Evolutionary conservation across 2,797 vertebrate species (phyloP), one percentile per base, ranked within the genome.

Genomic region (Betta splendens): DNA sequence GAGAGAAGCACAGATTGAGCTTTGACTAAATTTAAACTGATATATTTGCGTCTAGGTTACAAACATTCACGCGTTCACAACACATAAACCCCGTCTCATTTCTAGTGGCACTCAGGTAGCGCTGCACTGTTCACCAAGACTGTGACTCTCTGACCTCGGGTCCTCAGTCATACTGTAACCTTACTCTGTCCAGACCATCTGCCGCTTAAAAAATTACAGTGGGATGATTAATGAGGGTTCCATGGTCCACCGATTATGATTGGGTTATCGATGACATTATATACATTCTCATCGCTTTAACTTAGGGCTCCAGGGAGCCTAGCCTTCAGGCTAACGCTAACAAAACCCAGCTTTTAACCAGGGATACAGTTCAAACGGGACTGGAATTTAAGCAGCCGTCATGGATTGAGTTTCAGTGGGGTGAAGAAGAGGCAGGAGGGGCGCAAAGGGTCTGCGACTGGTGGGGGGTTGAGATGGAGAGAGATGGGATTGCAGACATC

Each of bases 341-440:
- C 80, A 82, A 85, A 87, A 72, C 55, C 80, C 48, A 49, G 83
- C 89, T 91, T 90, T 90, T 87, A 90, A 81, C 44, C 2, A 18
- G 31, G 81, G 86, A 90, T 89, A 83, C 85, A 84, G 84, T 91
- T 90, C 85, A 89, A 88, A 84, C 78, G 0, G 75, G 78, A 47
- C 81, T 73, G 86, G 76, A 87, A 83, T 81, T 57, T 75, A 72
- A 74, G 80, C 71, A 55, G 56, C 49, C 35, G 64, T 47, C 53
- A 74, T 75, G 75, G 91, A 85, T 94, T 89, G 91, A 76, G 81
- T 92, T 87, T 84, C 90, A 87, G 69, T 66, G 71, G 57, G 69
- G 33, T 39, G 66, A 78, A 48, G 69, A 63, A 59, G 65, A 32
- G 7, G 53, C 65, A 37, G 63, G 62, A 22, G 50, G 53, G 16